Percentiles rank a stretch among this genome's conserved stretches.
Conservation (phyloP, 2,797 vertebrate genomes). For the Acestrorhynchus altus region DNA sequence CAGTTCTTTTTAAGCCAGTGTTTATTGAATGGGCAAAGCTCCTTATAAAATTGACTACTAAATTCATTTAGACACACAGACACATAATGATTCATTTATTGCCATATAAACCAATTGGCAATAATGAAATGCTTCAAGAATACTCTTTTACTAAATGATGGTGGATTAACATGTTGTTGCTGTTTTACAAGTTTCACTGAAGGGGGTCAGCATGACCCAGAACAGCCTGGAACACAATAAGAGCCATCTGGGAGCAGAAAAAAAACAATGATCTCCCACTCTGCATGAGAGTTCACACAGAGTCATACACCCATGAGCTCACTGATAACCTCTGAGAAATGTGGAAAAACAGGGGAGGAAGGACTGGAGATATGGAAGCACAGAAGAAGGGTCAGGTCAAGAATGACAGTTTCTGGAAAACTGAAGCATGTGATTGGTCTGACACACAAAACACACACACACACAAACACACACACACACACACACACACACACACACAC, state of each 20-base stretch:
- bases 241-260: slow-evolving; percentile 31
- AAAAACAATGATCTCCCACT: slow-evolving; percentile 46
- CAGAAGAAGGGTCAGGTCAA: not conserved
- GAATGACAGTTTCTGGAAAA: slow-evolving; percentile 23
- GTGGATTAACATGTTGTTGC: not conserved
- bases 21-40: too few species aligned
- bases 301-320: not conserved
- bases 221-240: slow-evolving; percentile 17
- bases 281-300: slow-evolving; percentile 31
- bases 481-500: too few species aligned
- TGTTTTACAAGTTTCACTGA: not conserved
- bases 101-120: not conserved
- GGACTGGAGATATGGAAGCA: slow-evolving; percentile 20
- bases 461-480: not conserved
- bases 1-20: too few species aligned
- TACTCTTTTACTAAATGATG: not conserved
- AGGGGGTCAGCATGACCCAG: slow-evolving; percentile 23
- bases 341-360: slow-evolving; percentile 18
- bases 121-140: not conserved
- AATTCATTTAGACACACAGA: too few species aligned
- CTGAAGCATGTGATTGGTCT: not conserved
- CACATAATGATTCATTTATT: not conserved
- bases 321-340: slow-evolving; percentile 33
- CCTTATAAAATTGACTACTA: too few species aligned
- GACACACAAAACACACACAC: not conserved